These are phyloP conservation scores for Brachymystax lenok DNA, from an alignment of 2,797 vertebrate species.

Conservation along the genomic window DNA sequence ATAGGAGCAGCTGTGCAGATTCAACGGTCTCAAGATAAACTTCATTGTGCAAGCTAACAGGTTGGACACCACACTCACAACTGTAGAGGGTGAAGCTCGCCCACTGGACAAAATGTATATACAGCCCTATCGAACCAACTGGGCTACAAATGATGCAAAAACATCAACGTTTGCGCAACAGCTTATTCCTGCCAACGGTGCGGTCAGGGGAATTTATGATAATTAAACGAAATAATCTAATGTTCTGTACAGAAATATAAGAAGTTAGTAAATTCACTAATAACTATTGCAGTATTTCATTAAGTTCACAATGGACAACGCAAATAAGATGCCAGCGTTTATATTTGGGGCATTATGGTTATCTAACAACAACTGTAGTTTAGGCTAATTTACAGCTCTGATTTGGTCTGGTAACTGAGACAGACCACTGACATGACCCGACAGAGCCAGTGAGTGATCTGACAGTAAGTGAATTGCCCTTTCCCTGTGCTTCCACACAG, in stretches of 20 bases:
- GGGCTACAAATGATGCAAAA: neutral
- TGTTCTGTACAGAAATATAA: too few relatives aligned
- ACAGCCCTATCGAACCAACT: neutral
- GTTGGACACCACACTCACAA: neutral
- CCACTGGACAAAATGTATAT: neutral
- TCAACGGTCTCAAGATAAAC: neutral
- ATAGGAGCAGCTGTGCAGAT: neutral
- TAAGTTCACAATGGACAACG: neutral
- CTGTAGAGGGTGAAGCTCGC: neutral
- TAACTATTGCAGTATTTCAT: neutral
- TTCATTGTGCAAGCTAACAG: neutral
- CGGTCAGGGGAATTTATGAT: neutral
- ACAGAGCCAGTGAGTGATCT: neutral
- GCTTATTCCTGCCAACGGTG: neutral
- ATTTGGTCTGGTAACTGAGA: neutral
- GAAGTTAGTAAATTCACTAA: neutral
- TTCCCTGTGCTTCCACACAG: slow-evolving; percentile 58
- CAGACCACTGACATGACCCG: neutral
- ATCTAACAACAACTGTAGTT: neutral
- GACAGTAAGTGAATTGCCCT: slow-evolving; percentile 21
- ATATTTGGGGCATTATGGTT: neutral
- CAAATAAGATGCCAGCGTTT: neutral
- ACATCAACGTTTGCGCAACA: neutral
- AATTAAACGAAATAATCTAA: too few relatives aligned
- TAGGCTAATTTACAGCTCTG: neutral